Base-by-base conservation (phyloP, 2,888 invertebrate species). In the Chrysolina haemoptera region DNA sequence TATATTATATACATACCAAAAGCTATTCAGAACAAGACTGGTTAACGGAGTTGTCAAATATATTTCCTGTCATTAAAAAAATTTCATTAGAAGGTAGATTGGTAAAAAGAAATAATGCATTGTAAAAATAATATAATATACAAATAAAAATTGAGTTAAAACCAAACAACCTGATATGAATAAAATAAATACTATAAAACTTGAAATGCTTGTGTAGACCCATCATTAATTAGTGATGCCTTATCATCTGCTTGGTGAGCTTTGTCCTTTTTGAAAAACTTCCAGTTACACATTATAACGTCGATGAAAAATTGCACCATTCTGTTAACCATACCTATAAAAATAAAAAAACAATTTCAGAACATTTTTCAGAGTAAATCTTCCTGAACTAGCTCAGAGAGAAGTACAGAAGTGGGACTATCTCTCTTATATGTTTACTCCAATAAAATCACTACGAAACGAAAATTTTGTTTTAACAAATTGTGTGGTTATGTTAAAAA, bases 311-410 rank as follows among this genome's bases (percentile, higher is more conserved):
- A 78, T 68, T 84, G 84, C 10, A 85, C 82, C 62, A 85, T 48
- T 73, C 78, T 83, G 76, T 85, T 86, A 50, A 86, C 43, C 66
- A 86, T 84, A 69, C 85, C 85, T 85, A 73, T 71, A 83, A 83
- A 71, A 6, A 11, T 35, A 68, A 63, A 16, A 55, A 55, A 62
- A 14, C 18, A 62, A 46, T 27, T 63, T 64, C 14, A 41, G 5
- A 59, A 35, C 8, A 8, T 35, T 0, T 27, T 27, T 27, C 27
- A 8, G 35, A 0, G 0, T 35, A 8, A 35, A 35, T 6, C 35
- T 35, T 8, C 8, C 4, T 35, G 35, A 35, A 35, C 35, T 35
- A 35, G 35, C 4, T 35, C 35, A 35, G 35, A 35, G 35, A 8
- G 35, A 35, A 35, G 8, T 35, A 35, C 35, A 6, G 8, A 35